Evolutionary conservation across 2,888 invertebrate genomes (phyloP), one percentile per base, ranked within the genome.

Genomic region (Eilema sororculum): DNA sequence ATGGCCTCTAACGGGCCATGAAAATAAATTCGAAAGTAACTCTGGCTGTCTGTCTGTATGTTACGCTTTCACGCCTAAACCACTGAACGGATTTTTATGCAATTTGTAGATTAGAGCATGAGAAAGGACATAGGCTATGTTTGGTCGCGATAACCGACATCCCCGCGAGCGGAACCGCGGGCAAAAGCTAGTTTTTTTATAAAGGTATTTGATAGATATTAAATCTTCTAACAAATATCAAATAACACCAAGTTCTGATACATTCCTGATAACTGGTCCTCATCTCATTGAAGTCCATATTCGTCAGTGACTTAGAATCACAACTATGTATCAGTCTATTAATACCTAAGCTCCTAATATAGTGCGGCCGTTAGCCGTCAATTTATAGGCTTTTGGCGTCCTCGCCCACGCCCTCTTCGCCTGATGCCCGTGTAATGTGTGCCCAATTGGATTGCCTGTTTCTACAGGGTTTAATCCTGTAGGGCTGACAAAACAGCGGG

Each of bases 351-450:
- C 22, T 56, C 68, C 63, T 66, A 75, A 77, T 72, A 74, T 75
- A 75, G 77, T 68, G 74, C 61, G 68, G 69, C 80, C 77, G 77
- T 81, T 80, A 77, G 72, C 77, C 77, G 78, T 81, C 81, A 84
- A 85, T 86, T 84, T 87, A 83, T 82, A 82, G 77, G 78, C 76
- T 82, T 86, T 85, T 78, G 78, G 78, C 81, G 76, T 75, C 70
- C 52, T 70, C 79, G 76, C 84, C 85, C 79, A 84, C 84, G 79
- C 77, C 64, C 63, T 67, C 70, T 69, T 69, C 65, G 56, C 70
- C 75, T 82, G 82, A 82, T 78, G 68, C 59, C 82, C 84, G 77
- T 82, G 81, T 81, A 83, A 83, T 81, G 76, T 78, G 80, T 77
- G 79, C 80, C 75, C 72, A 78, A 80, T 82, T 81, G 77, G 75